Percentiles rank a stretch among this genome's conserved stretches.
Conservation (phyloP, 2,888 invertebrate species). For the Drosophila anceps region DNA sequence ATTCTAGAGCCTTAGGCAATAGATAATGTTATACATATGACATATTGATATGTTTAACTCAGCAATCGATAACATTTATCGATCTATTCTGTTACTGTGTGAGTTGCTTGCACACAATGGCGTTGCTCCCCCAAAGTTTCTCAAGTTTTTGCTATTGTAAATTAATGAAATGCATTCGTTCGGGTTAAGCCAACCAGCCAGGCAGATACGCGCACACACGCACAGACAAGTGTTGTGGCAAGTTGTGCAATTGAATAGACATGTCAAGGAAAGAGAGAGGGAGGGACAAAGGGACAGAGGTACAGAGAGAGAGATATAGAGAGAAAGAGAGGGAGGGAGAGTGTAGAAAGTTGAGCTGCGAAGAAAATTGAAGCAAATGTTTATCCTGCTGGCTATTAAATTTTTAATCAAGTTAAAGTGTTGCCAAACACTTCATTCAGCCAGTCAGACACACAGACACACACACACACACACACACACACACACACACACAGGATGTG, state of each 20-base stretch:
- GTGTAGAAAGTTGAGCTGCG: constrained; percentile 16
- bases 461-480: constrained; percentile 19
- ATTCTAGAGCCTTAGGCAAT: no score
- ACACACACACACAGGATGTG: constrained; percentile 5
- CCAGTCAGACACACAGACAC: constrained; percentile 28
- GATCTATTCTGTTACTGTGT: not conserved
- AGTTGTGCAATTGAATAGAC: constrained; percentile 72
- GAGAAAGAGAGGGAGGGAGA: not conserved
- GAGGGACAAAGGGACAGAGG: not conserved
- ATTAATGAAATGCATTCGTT: constrained; percentile 62
- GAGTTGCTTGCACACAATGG: no score
- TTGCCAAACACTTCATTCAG: constrained; percentile 79
- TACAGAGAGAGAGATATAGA: not conserved
- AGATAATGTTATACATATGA: not conserved
- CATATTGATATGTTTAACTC: not conserved
- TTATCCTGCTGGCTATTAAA: constrained; percentile 75
- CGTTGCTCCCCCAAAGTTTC: not conserved
- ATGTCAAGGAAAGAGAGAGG: constrained; percentile 25
- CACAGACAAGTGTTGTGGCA: constrained; percentile 62
- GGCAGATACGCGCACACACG: not conserved
- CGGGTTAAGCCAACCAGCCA: constrained; percentile 22
- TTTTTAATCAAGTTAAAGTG: constrained; percentile 81
- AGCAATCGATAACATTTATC: constrained; percentile 1
- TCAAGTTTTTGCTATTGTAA: constrained; percentile 23
- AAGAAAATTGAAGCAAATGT: constrained; percentile 54